Evolutionary conservation across 2,113 vertebrate genomes (phyloP).

Genomic region (Malurus cyaneus): DNA sequence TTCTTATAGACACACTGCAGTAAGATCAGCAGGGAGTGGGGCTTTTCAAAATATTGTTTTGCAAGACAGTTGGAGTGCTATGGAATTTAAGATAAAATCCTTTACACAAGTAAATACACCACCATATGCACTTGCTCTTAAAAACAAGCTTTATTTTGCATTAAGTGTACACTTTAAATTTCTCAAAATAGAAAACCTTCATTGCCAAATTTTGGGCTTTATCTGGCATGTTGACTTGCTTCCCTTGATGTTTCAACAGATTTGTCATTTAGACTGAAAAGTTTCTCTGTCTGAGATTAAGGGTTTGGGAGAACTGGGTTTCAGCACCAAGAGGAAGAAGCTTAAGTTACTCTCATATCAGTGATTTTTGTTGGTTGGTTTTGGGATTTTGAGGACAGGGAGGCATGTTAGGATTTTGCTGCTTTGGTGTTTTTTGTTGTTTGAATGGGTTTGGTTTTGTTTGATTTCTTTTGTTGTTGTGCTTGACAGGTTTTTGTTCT

Average conservation of each 20-base stretch:
- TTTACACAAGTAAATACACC: neutral
- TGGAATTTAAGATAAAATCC: neutral
- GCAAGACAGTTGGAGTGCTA: neutral
- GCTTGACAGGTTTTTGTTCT: neutral
- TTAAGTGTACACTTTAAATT: neutral
- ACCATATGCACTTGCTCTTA: neutral
- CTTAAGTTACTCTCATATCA: neutral
- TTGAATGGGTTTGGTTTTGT: neutral
- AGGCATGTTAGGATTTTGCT: rapidly evolving
- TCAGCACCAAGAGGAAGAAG: neutral
- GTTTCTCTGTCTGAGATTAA: neutral
- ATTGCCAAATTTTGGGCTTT: neutral
- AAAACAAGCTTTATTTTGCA: neutral
- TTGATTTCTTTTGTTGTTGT: neutral
- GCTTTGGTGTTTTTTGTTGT: rapidly evolving
- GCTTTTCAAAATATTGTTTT: neutral
- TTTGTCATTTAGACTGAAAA: neutral
- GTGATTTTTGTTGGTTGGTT: neutral
- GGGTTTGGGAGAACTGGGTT: neutral
- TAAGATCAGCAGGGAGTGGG: slow-evolving; percentile 10
- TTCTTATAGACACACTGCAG: neutral
- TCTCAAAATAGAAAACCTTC: neutral
- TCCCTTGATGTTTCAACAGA: neutral
- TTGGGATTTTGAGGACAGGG: rapidly evolving
- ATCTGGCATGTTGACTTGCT: neutral